phyloP scores from a whole-genome alignment of 2,797 vertebrate genomes.

The Zenarchopterus dispar region DNA sequence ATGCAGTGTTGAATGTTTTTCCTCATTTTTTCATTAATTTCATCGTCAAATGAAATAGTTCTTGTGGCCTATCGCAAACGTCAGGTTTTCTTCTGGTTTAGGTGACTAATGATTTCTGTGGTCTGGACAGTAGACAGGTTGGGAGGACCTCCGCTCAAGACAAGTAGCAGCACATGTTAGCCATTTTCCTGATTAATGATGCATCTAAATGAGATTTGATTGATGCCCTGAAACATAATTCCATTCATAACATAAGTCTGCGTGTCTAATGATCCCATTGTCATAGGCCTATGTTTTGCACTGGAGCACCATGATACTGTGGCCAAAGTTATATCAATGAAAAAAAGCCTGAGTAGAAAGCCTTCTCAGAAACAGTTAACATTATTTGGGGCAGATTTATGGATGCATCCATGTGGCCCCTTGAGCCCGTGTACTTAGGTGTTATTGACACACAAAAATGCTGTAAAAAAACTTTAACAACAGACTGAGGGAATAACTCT shows the following conservation, averaged over 20 bases:
- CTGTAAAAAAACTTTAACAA: slow-evolving; percentile 57
- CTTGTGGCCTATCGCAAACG: slow-evolving; percentile 60
- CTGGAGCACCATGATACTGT: not conserved
- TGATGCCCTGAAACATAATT: slow-evolving; percentile 71
- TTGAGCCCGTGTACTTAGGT: slow-evolving; percentile 50
- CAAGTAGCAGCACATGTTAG: slow-evolving; percentile 70
- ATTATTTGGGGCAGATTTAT: slow-evolving; percentile 53
- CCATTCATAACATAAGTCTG: slow-evolving; percentile 63
- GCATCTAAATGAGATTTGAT: slow-evolving; percentile 74
- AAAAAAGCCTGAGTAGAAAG: slow-evolving; percentile 38
- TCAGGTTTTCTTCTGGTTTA: slow-evolving; percentile 52
- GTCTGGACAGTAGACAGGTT: slow-evolving; percentile 53
- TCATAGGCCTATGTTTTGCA: slow-evolving; percentile 49
- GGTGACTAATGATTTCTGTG: slow-evolving; percentile 62
- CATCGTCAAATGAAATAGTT: slow-evolving; percentile 62
- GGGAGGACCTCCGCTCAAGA: slow-evolving; percentile 54
- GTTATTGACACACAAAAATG: slow-evolving; percentile 59
- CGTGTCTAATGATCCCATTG: slow-evolving; percentile 61
- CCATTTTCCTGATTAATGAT: slow-evolving; percentile 78
- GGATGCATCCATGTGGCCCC: slow-evolving; percentile 44
- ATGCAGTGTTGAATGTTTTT: slow-evolving; percentile 27
- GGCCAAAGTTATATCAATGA: slow-evolving; percentile 21
- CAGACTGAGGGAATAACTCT: slow-evolving; percentile 59
- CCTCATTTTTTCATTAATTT: slow-evolving; percentile 45
- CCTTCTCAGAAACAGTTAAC: slow-evolving; percentile 36